phyloP scores from a whole-genome alignment of 2,888 invertebrate species.

The Chaetoderma sp. region DNA sequence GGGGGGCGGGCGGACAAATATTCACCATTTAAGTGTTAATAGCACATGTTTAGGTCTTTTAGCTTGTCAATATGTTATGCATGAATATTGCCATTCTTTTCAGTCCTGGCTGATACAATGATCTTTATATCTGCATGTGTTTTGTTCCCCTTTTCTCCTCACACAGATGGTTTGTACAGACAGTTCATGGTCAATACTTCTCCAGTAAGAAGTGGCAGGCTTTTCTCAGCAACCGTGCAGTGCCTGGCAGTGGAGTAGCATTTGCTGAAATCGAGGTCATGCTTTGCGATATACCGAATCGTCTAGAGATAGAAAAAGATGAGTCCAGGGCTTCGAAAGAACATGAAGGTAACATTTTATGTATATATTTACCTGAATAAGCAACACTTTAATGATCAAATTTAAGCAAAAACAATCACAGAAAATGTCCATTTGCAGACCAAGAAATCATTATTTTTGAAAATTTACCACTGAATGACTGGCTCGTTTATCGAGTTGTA shows the following conservation, averaged over 20 bases:
- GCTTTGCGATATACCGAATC: conserved; percentile 62
- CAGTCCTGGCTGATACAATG: background rate
- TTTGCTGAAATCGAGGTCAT: conserved; percentile 66
- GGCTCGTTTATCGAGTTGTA: no score
- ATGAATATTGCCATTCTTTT: background rate
- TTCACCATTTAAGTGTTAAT: no score
- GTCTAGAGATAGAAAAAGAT: conserved; percentile 47
- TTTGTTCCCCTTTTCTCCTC: background rate
- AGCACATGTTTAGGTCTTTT: no score
- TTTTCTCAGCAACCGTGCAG: conserved; percentile 54
- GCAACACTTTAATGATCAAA: no score
- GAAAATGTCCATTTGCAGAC: no score
- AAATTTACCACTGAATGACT: no score
- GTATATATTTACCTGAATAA: conserved; percentile 33
- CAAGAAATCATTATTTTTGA: no score
- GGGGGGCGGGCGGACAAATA: no score
- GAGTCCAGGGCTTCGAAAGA: conserved; percentile 48
- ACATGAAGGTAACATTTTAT: conserved; percentile 41
- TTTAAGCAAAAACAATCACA: no score
- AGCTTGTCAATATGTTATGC: no score
- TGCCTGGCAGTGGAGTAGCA: conserved; percentile 55
- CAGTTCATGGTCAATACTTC: conserved; percentile 62
- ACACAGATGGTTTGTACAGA: conserved; percentile 62
- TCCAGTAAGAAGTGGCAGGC: conserved; percentile 57
- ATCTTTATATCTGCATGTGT: background rate